Evolutionary conservation across 2,797 vertebrate genomes (phyloP).

Genomic region (Poecile montanus): DNA sequence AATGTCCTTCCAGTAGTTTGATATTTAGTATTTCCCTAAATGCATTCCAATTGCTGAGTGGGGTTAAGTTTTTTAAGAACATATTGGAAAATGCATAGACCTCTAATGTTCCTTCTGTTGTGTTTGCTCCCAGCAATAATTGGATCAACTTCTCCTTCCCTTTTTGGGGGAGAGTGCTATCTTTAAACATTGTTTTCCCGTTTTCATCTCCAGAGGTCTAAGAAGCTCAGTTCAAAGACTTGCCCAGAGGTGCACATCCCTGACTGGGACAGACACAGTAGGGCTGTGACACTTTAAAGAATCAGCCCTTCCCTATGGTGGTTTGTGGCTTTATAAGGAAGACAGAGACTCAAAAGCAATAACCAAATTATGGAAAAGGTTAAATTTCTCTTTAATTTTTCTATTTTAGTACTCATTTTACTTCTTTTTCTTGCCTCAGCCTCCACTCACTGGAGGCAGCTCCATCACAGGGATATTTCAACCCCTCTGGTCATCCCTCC

Average conservation of each 20-base stretch:
- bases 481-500: rapidly evolving
- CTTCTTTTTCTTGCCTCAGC: background rate
- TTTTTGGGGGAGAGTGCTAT: background rate
- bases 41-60: background rate
- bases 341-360: background rate
- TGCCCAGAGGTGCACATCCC: background rate
- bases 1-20: background rate
- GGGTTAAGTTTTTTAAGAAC: background rate
- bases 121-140: background rate
- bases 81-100: background rate
- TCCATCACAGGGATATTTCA: background rate
- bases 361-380: background rate
- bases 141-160: background rate
- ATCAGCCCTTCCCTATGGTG: background rate
- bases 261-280: background rate
- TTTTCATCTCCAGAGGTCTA: background rate
- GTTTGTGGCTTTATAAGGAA: background rate
- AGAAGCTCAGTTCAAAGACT: background rate
- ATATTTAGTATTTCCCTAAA: background rate
- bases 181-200: background rate
- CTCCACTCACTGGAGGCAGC: background rate
- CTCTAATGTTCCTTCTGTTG: background rate
- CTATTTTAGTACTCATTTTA: background rate
- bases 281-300: background rate
- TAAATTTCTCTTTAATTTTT: background rate